Conservation (phyloP, 2,797 vertebrate genomes). For the Tympanoctomys barrerae region DNA sequence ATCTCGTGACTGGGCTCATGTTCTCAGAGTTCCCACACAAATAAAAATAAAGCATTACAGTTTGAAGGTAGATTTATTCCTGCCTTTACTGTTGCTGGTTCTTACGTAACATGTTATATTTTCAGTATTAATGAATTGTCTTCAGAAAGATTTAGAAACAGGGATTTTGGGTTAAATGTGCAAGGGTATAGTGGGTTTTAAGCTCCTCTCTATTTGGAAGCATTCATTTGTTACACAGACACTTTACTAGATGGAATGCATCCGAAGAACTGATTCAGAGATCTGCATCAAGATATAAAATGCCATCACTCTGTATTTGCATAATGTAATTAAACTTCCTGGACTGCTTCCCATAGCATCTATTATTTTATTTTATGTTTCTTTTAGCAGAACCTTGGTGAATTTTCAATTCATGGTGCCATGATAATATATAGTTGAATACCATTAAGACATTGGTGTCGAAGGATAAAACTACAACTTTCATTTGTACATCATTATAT, state of each 20-base stretch:
- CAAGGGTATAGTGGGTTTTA: constrained; percentile 18
- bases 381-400: constrained; percentile 33
- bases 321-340: constrained; percentile 80
- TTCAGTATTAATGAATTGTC: constrained; percentile 18
- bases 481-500: not conserved
- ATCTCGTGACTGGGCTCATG: not conserved
- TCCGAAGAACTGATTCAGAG: constrained; percentile 55
- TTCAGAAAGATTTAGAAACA: constrained; percentile 33
- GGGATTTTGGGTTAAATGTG: constrained; percentile 25
- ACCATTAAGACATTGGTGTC: constrained; percentile 50
- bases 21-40: constrained; percentile 9
- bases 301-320: constrained; percentile 63
- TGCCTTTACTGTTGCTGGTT: not conserved
- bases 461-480: constrained; percentile 50
- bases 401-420: constrained; percentile 61
- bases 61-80: not conserved
- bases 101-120: not conserved
- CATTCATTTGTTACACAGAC: constrained; percentile 28
- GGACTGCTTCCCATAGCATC: constrained; percentile 64
- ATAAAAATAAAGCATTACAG: not conserved
- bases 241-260: constrained; percentile 38
- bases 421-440: constrained; percentile 53
- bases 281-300: constrained; percentile 69
- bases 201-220: not conserved
- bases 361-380: constrained; percentile 72